Percentiles rank a stretch among this genome's conserved stretches.
These are phyloP conservation scores for Flexamia atlantica DNA, from an alignment of 2,888 invertebrate species.

Conservation along the genomic window DNA sequence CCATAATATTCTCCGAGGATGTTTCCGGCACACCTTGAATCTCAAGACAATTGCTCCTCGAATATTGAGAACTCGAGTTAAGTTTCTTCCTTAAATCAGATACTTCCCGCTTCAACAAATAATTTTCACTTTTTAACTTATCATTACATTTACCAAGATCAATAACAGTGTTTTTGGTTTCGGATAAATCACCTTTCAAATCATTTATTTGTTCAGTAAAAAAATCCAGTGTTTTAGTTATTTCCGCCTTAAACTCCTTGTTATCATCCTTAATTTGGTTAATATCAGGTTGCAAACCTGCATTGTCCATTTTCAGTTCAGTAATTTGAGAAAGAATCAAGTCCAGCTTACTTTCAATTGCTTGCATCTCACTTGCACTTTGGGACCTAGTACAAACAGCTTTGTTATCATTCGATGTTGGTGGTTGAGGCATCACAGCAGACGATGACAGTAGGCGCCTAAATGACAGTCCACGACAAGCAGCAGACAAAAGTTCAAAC, in stretches of 20 bases:
- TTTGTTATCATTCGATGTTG: not conserved
- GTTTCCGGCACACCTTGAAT: not conserved
- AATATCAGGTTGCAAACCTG: too few relatives aligned
- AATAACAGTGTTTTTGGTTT: not conserved
- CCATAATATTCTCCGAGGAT: not conserved
- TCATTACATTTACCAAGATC: not conserved
- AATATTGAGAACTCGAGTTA: not conserved
- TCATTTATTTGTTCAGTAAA: not conserved
- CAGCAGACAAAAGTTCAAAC: too few relatives aligned
- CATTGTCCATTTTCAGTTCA: not conserved
- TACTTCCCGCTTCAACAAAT: not conserved
- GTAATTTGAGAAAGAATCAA: not conserved
- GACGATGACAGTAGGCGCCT: too few relatives aligned
- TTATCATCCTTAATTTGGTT: not conserved
- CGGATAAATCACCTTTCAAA: not conserved
- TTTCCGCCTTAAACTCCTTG: slow-evolving; percentile 7
- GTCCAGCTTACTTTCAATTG: slow-evolving; percentile 11
- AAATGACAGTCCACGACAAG: too few relatives aligned
- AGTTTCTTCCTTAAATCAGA: not conserved
- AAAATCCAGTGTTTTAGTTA: not conserved
- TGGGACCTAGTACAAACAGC: not conserved
- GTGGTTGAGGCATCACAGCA: not conserved
- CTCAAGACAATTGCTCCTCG: not conserved
- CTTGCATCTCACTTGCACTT: not conserved
- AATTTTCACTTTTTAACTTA: not conserved